These are phyloP conservation scores for Coilia nasus DNA, from an alignment of 2,797 vertebrate species.

Conservation along the genomic window DNA sequence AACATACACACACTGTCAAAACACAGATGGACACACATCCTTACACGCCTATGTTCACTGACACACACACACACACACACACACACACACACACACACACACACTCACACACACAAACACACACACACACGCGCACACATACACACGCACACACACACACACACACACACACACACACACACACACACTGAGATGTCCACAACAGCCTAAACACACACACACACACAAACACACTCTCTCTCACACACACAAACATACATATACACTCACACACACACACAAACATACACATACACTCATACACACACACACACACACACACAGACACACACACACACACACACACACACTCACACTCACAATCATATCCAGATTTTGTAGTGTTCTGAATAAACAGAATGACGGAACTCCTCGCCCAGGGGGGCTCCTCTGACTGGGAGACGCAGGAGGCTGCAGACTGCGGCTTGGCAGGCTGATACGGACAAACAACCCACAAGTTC, in stretches of 20 bases:
- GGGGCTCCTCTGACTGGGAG: background rate
- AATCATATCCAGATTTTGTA: constrained; percentile 29
- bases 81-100: constrained; percentile 13
- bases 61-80: background rate
- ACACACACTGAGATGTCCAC: constrained; percentile 6
- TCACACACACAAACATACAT: background rate
- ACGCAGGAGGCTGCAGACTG: constrained; percentile 48
- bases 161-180: constrained; percentile 9
- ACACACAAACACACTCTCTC: constrained; percentile 8
- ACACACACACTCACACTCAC: constrained; percentile 23
- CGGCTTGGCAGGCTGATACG: constrained; percentile 47
- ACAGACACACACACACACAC: background rate
- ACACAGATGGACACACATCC: constrained; percentile 20
- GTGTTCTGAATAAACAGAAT: constrained; percentile 47
- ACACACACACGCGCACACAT: no score
- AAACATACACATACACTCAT: constrained; percentile 4
- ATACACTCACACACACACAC: background rate
- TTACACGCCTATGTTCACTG: background rate
- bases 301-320: background rate
- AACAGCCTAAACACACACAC: background rate
- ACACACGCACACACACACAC: background rate
- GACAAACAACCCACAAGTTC: constrained; percentile 50
- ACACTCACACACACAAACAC: constrained; percentile 13
- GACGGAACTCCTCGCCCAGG: constrained; percentile 16
- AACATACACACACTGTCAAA: background rate